Evolutionary conservation across 2,888 invertebrate genomes (phyloP).

Genomic region (Aspidiotus rigidus): DNA sequence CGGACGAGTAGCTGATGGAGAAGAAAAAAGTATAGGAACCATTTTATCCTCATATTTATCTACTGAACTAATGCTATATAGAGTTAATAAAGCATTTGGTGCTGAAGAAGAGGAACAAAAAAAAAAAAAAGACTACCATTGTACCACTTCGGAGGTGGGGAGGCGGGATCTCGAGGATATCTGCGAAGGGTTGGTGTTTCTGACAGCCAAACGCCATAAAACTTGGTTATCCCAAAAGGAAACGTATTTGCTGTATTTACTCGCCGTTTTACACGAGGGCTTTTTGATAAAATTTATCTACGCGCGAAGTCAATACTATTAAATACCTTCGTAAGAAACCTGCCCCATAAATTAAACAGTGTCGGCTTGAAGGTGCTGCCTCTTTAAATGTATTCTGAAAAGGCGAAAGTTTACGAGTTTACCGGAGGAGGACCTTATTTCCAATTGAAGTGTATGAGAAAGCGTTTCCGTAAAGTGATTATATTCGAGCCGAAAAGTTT

Average conservation of each 20-base stretch:
- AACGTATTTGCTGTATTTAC: conserved; percentile 4
- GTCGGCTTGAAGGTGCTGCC: background rate
- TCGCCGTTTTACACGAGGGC: background rate
- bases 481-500: background rate
- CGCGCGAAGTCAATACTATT: conserved; percentile 2
- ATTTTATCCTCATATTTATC: too few relatives aligned
- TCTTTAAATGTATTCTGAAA: background rate
- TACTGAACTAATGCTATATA: too few relatives aligned
- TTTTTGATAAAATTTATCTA: conserved; percentile 3
- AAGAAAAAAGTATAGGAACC: too few relatives aligned
- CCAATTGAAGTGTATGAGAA: too few relatives aligned
- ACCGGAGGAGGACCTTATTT: too few relatives aligned
- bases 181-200: too few relatives aligned
- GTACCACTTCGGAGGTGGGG: too few relatives aligned
- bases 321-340: background rate
- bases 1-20: too few relatives aligned
- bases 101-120: too few relatives aligned
- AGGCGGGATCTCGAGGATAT: too few relatives aligned
- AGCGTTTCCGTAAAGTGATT: background rate
- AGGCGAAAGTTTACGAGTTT: background rate
- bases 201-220: background rate
- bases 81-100: too few relatives aligned
- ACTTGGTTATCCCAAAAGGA: background rate
- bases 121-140: too few relatives aligned
- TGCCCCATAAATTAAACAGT: conserved; percentile 2